Evolutionary conservation across 2,113 vertebrate species (phyloP), one percentile per base, ranked within the genome.

Genomic region (Triplophysa dalaica): DNA sequence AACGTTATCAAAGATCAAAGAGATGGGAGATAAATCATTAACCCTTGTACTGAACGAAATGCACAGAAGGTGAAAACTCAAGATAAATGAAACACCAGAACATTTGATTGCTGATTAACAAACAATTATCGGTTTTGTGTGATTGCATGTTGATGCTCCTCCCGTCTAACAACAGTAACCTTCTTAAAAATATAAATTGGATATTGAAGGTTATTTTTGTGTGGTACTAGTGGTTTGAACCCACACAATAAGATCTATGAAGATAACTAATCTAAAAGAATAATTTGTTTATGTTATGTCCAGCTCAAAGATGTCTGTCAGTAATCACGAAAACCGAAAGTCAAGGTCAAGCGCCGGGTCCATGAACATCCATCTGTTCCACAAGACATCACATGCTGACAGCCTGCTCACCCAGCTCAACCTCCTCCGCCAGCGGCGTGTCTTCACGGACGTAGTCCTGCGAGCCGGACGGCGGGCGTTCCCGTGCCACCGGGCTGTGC

Each of bases 311-410:
- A 95, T 95, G 94, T 94, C 93, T 21, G 93, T 95, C 81, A 94
- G 91, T 70, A 94, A 90, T 85, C 94, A 95, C 67, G 94, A 95
- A 82, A 95, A 95, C 86, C 88, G 94, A 77, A 95, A 95, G 82
- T 95, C 94, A n/a, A 91, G 94, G 69, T 93, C 94, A 6, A 95
- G 94, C 79, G 93, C 92, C 0, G 94, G 90, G 13, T 93, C 92
- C 38, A 93, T 94, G 92, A 92, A 92, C 77, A 93, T 94, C 79
- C 91, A 91, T 4, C 85, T 93, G 21, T 95, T 93, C 87, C 93
- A 95, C 87, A 93, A 94, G 86, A 92, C 88, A 0, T 91, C 91
- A 3, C 93, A 95, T 1, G 92, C 94, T 0, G 89, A 88, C 88
- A 92, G 93, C 22, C 82, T 91, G 67, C 87, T 96, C 87, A 91